Evolutionary conservation across 1,140 invertebrate species (phyloP).

Genomic region (Drosophila azteca): DNA sequence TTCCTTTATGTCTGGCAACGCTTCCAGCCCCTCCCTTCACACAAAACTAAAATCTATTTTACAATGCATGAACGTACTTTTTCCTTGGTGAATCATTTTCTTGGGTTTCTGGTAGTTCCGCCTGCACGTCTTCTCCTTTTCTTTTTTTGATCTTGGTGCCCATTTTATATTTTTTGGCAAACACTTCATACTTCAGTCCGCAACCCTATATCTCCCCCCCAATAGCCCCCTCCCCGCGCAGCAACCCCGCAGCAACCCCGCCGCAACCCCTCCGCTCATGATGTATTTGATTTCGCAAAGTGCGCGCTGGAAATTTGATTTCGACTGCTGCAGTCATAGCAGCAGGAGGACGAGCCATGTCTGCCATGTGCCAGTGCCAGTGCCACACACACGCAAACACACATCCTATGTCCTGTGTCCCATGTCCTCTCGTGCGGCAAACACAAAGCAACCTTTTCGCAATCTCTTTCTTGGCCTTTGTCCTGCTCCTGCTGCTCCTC

Average conservation of each 20-base stretch:
- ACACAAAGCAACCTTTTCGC: slow-evolving; percentile 36
- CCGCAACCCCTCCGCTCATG: slow-evolving; percentile 11
- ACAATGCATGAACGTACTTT: slow-evolving; percentile 69
- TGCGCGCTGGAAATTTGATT: slow-evolving; percentile 77
- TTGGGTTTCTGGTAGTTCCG: slow-evolving; percentile 38
- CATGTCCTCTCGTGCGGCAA: slow-evolving; percentile 55
- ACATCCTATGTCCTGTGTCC: slow-evolving; percentile 51
- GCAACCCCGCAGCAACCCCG: slow-evolving; percentile 1
- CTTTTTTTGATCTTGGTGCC: slow-evolving; percentile 54
- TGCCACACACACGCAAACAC: slow-evolving; percentile 19
- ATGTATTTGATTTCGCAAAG: slow-evolving; percentile 77
- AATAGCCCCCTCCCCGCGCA: neutral
- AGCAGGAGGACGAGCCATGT: slow-evolving; percentile 17
- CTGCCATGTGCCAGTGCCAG: slow-evolving; percentile 22
- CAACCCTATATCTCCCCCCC: slow-evolving; percentile 2
- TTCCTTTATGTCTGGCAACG: slow-evolving; percentile 31
- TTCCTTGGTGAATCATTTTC: slow-evolving; percentile 49
- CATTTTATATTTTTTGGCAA: slow-evolving; percentile 71
- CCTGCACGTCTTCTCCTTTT: slow-evolving; percentile 37
- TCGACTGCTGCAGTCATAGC: slow-evolving; percentile 36
- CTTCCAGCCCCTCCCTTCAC: slow-evolving; percentile 1
- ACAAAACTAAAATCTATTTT: slow-evolving; percentile 49
- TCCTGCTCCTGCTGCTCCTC: slow-evolving; percentile 36
- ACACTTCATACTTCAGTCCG: slow-evolving; percentile 68
- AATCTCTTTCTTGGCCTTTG: slow-evolving; percentile 28